Conservation (phyloP, 2,888 invertebrate species). For the Caenorhabditis sp. region DNA sequence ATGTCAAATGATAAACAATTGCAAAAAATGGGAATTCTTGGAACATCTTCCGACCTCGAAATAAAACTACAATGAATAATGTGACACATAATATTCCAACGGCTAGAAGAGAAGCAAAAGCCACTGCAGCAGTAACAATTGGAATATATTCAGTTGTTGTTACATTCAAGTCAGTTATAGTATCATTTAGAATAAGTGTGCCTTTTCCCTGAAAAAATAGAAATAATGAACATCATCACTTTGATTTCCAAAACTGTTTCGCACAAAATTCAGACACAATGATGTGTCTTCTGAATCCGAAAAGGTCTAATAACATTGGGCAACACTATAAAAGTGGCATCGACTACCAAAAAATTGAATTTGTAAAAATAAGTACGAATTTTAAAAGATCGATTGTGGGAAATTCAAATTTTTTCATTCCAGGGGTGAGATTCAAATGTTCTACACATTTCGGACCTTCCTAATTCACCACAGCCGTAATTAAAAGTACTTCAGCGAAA, state of each 20-base stretch:
- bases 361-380: too few species aligned
- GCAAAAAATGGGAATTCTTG: slow-evolving; percentile 34
- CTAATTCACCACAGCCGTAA: too few species aligned
- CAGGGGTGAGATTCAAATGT: too few species aligned
- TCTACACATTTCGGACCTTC: too few species aligned
- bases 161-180: slow-evolving; percentile 43
- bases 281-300: too few species aligned
- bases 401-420: too few species aligned
- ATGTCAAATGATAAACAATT: slow-evolving; percentile 22
- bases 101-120: slow-evolving; percentile 28
- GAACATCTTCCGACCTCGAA: slow-evolving; percentile 38
- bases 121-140: slow-evolving; percentile 36
- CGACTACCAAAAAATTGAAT: not conserved
- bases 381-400: too few species aligned
- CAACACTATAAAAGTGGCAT: too few species aligned
- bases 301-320: too few species aligned
- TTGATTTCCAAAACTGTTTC: too few species aligned
- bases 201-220: slow-evolving; percentile 34
- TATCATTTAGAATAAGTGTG: slow-evolving; percentile 33
- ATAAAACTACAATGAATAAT: slow-evolving; percentile 34
- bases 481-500: not conserved
- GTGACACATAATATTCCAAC: slow-evolving; percentile 33
- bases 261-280: too few species aligned
- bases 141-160: slow-evolving; percentile 44
- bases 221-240: too few species aligned